phyloP scores from a whole-genome alignment of 2,797 vertebrate species.

The Anomalospiza imberbis region DNA sequence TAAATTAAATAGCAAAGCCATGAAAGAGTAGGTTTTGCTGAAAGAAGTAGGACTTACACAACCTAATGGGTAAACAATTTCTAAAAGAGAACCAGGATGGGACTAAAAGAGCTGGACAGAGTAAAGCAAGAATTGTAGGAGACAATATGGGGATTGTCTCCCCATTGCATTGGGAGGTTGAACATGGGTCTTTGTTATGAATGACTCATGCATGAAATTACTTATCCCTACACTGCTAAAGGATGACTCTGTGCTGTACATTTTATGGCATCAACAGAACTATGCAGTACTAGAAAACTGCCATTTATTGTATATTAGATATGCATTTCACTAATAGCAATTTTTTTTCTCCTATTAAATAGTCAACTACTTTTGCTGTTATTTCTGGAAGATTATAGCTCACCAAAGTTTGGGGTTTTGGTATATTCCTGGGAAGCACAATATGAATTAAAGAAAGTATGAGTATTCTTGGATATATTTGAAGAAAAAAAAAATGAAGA shows the following conservation, averaged over 20 bases:
- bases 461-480: background rate
- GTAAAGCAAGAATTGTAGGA: background rate
- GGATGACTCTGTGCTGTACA: background rate
- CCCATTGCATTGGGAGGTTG: background rate
- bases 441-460: background rate
- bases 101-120: background rate
- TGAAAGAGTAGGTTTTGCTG: background rate
- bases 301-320: background rate
- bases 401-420: background rate
- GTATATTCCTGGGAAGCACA: background rate
- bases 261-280: background rate
- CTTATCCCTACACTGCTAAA: no score
- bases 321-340: background rate
- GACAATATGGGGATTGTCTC: background rate
- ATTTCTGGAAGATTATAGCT: background rate
- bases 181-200: background rate
- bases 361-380: background rate
- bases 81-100: background rate
- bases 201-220: background rate
- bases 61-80: background rate
- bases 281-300: background rate
- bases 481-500: background rate
- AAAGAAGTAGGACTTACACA: background rate
- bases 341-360: background rate
- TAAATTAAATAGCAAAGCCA: background rate